Conservation (phyloP, 2,888 invertebrate genomes). For the Pherbina coryleti region DNA sequence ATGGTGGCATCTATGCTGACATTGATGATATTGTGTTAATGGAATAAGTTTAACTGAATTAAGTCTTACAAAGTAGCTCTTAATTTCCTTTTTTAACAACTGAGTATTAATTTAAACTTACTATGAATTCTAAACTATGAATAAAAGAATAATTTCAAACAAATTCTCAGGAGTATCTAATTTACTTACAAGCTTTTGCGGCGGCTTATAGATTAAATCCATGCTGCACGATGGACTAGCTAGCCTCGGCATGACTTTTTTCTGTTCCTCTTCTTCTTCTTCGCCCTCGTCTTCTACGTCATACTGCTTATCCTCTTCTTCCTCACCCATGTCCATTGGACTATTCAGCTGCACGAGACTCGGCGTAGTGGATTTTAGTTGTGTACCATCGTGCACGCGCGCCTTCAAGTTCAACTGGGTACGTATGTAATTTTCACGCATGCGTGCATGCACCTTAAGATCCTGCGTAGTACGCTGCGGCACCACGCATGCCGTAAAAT, state of each 20-base stretch:
- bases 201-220: conserved; percentile 56
- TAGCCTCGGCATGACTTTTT: conserved; percentile 51
- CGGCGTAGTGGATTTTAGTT: conserved; percentile 40
- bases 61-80: neutral
- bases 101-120: neutral
- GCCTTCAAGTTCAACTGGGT: conserved; percentile 48
- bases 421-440: conserved; percentile 56
- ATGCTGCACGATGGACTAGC: conserved; percentile 60
- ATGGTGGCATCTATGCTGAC: conserved; percentile 58
- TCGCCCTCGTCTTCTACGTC: conserved; percentile 49
- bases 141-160: neutral
- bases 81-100: conserved; percentile 18
- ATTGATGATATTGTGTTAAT: conserved; percentile 65
- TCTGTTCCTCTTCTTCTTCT: conserved; percentile 28
- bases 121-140: neutral
- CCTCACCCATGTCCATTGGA: conserved; percentile 50
- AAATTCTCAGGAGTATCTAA: neutral
- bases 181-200: conserved; percentile 59
- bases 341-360: conserved; percentile 56
- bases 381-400: conserved; percentile 54
- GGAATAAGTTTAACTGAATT: conserved; percentile 54
- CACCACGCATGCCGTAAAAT: conserved; percentile 55
- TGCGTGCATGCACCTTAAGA: conserved; percentile 52
- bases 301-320: conserved; percentile 50
- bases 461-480: conserved; percentile 56